phyloP scores from a whole-genome alignment of 2,797 vertebrate genomes.

The Anguilla marmorata region DNA sequence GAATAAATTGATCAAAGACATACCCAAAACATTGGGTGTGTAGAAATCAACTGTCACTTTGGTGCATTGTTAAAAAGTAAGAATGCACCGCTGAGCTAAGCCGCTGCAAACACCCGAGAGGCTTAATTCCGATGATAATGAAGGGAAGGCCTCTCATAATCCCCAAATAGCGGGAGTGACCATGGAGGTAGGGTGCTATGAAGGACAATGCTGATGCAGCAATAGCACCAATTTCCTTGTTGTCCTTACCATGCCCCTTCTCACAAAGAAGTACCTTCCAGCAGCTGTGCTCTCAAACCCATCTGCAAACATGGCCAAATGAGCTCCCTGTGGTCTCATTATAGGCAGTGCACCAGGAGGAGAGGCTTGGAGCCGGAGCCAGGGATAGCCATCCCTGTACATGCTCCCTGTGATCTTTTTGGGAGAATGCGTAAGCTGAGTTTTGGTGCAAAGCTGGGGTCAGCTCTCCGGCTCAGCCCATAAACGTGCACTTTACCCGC shows the following conservation, averaged over 20 bases:
- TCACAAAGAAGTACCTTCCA: slow-evolving; percentile 26
- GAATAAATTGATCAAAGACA: neutral
- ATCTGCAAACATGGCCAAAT: slow-evolving; percentile 36
- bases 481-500: neutral
- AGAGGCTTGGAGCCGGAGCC: neutral
- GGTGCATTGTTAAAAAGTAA: neutral
- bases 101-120: neutral
- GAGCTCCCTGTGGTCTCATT: slow-evolving; percentile 40
- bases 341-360: neutral
- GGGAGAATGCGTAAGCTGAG: neutral
- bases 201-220: slow-evolving; percentile 4
- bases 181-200: neutral
- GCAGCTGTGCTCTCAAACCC: slow-evolving; percentile 22
- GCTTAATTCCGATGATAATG: neutral
- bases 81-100: neutral
- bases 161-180: neutral
- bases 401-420: slow-evolving; percentile 26
- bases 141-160: neutral
- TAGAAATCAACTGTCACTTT: neutral
- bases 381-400: slow-evolving; percentile 9
- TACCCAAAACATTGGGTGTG: neutral
- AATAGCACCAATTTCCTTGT: neutral
- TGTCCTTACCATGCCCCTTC: slow-evolving; percentile 18
- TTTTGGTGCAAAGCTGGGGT: slow-evolving; percentile 8
- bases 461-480: neutral